Base-by-base conservation (phyloP, 53 echinoderm and acorn worm species). In the Antedon mediterranea region DNA sequence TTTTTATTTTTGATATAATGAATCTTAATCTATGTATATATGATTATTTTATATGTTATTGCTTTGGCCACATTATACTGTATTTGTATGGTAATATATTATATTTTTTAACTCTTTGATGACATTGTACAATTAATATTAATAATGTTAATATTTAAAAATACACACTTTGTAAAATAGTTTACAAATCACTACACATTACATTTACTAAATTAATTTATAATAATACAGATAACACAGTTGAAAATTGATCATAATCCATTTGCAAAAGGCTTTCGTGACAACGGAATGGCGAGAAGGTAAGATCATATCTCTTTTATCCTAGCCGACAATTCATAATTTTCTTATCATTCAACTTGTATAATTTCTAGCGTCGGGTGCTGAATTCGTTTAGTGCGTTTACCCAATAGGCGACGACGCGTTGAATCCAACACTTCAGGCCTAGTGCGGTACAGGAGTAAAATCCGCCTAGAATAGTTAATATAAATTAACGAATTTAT, bases 191-290 rank as follows among this genome's bases (percentile, higher is more conserved):
- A 37, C 11, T 37, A 37, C 37, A 37, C 37, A 37, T 37, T 37
- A n/a, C 37, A 37, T 37, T 4, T 6, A 37, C 37, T 37, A 37
- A 37, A 37, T 73, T 78, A 27, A 78, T 29, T 83, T 74, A 0
- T 70, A 81, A 76, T 79, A 34, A 71, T 79, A 32, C 80, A 97
- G 98, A 92, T 97, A 20, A 97, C 98, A 29, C 98, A 97, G 76
- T 83, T 97, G 29, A 97, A 97, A 75, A 97, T 97, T 80, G 98
- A 97, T 82, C 91, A 97, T 74, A 97, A 97, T 73, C 98, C 98
- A 6, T 97, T 97, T 77, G 98, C 98, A 33, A 97, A 97, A 79
- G 98, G 98, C 31, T 97, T 97, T 70, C 78, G 98, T 73, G 98
- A 97, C 83, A 97, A 97, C 86, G 92, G 98, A 3, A 88, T 97